Evolutionary conservation across 2,797 vertebrate species (phyloP).

Genomic region (Gadopsis bispinosus): DNA sequence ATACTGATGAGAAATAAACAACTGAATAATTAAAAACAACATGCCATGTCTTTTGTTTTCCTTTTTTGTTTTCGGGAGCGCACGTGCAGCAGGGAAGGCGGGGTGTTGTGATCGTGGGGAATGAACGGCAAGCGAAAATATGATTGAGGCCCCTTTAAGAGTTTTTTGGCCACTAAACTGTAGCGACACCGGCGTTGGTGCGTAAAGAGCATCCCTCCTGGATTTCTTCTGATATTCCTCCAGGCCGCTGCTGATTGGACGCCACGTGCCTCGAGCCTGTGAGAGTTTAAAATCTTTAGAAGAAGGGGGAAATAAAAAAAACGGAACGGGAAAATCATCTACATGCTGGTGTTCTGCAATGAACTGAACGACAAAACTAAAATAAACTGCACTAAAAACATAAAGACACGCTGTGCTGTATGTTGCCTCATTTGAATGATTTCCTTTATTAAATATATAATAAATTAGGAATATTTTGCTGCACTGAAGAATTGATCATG

Average conservation of each 20-base stretch:
- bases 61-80: slow-evolving; percentile 14
- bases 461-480: slow-evolving; percentile 40
- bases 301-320: not conserved
- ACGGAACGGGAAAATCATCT: slow-evolving; percentile 1
- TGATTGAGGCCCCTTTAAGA: slow-evolving; percentile 85
- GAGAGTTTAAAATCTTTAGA: slow-evolving; percentile 42
- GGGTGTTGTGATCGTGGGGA: slow-evolving; percentile 49
- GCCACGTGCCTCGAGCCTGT: slow-evolving; percentile 58
- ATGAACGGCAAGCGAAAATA: slow-evolving; percentile 62
- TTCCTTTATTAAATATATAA: slow-evolving; percentile 43
- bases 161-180: slow-evolving; percentile 75
- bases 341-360: not conserved
- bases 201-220: slow-evolving; percentile 75
- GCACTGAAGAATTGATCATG: slow-evolving; percentile 29
- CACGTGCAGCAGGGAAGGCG: slow-evolving; percentile 52
- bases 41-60: not conserved
- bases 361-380: slow-evolving; percentile 3
- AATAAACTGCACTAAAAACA: not conserved
- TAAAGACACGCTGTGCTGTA: not conserved
- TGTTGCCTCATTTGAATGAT: slow-evolving; percentile 55
- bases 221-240: slow-evolving; percentile 71
- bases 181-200: slow-evolving; percentile 73
- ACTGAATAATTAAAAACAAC: slow-evolving; percentile 54
- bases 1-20: slow-evolving; percentile 44
- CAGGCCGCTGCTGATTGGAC: slow-evolving; percentile 78